Percentiles rank a stretch among this genome's conserved stretches.
Evolutionary conservation across 2,797 vertebrate genomes (phyloP).

Genomic region (Trachurus trachurus): DNA sequence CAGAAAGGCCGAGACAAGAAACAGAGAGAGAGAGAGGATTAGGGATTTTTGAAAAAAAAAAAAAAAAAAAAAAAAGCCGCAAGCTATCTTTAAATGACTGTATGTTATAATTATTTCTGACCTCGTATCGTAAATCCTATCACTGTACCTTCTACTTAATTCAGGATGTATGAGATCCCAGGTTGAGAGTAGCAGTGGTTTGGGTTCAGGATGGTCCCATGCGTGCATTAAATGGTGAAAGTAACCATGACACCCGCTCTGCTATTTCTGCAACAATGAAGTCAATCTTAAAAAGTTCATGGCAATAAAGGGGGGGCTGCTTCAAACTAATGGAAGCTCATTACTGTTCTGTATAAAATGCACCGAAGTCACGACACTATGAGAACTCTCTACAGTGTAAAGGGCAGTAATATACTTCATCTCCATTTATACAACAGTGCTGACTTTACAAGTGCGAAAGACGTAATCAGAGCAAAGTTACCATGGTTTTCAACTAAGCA

Average conservation of each 20-base stretch:
- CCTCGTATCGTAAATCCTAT: conserved; percentile 58
- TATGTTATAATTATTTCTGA: conserved; percentile 57
- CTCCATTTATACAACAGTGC: conserved; percentile 21
- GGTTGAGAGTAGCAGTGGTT: conserved; percentile 23
- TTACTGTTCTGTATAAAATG: conserved; percentile 34
- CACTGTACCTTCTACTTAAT: conserved; percentile 55
- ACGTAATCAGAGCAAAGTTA: conserved; percentile 38
- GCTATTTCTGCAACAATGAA: conserved; percentile 58
- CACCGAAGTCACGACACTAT: conserved; percentile 23
- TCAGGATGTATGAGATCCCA: conserved; percentile 27
- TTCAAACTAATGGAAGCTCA: conserved; percentile 26
- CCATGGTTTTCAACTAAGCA: conserved; percentile 33
- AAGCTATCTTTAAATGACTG: conserved; percentile 55
- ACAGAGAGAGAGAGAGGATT: conserved; percentile 16
- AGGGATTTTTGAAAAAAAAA: conserved; percentile 40
- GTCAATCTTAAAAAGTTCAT: conserved; percentile 49
- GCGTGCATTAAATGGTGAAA: conserved; percentile 25
- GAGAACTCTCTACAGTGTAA: not conserved
- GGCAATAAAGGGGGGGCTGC: conserved; percentile 22
- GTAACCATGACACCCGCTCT: conserved; percentile 59
- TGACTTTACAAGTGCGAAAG: conserved; percentile 44
- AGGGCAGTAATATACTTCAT: conserved; percentile 13
- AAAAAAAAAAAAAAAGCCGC: conserved; percentile 37
- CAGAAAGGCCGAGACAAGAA: conserved; percentile 22
- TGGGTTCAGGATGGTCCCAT: conserved; percentile 32